Evolutionary conservation across 30 jellyfish, hydroid and myxozoan genomes (phyloP).

Genomic region (Clytia hemisphaerica): DNA sequence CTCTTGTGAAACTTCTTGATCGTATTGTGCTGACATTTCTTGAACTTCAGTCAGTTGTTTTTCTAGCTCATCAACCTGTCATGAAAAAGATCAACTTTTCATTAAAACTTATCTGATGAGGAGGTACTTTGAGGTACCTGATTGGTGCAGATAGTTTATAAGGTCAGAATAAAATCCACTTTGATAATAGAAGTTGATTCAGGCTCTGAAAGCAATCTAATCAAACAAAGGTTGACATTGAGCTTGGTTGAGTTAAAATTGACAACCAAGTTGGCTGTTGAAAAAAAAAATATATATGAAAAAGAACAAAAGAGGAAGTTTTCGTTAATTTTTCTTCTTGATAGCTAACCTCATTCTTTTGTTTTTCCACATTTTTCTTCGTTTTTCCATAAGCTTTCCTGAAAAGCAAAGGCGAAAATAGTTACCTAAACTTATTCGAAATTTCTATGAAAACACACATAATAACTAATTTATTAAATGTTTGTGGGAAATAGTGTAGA

Average conservation of each 20-base stretch:
- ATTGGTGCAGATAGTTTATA: too few species aligned
- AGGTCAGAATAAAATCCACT: too few species aligned
- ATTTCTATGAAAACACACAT: not conserved
- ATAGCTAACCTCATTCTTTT: slow-evolving; percentile 60
- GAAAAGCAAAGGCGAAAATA: not conserved
- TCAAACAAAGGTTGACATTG: too few species aligned
- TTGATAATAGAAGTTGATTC: too few species aligned
- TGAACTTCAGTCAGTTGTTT: slow-evolving; percentile 57
- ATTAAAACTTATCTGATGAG: too few species aligned
- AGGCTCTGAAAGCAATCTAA: too few species aligned
- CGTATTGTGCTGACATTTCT: slow-evolving; percentile 49
- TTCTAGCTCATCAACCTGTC: slow-evolving; percentile 55
- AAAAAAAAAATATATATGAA: too few species aligned
- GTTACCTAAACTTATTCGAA: not conserved
- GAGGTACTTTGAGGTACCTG: too few species aligned
- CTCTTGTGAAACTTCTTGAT: slow-evolving; percentile 57
- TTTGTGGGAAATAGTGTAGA: not conserved
- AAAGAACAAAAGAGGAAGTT: too few species aligned
- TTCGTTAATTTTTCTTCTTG: too few species aligned
- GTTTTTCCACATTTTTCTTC: slow-evolving; percentile 57
- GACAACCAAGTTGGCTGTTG: too few species aligned
- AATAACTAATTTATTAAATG: not conserved
- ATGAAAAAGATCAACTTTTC: not conserved
- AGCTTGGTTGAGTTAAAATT: too few species aligned
- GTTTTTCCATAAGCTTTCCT: slow-evolving; percentile 40